Evolutionary conservation across 2,888 invertebrate species (phyloP).

Genomic region (Leucophora obtusa): DNA sequence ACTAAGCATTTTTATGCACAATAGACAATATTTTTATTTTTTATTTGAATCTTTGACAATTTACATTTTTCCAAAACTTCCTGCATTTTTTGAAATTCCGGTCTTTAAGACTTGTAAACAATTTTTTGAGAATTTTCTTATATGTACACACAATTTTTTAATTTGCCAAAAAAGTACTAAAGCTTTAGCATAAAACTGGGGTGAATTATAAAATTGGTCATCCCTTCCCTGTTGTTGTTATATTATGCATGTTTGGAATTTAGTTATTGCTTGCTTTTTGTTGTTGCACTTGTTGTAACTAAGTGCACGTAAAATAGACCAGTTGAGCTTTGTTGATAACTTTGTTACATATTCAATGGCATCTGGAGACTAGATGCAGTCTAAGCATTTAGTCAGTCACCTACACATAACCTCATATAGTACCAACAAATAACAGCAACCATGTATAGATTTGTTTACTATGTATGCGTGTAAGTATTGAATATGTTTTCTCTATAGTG

Average conservation of each 20-base stretch:
- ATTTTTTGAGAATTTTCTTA: no score
- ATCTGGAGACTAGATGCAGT: slow-evolving; percentile 37
- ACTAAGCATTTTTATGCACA: no score
- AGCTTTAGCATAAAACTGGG: no score
- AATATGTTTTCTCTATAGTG: background rate
- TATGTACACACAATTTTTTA: no score
- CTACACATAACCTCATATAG: background rate
- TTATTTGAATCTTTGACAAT: no score
- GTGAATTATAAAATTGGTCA: no score
- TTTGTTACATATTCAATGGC: slow-evolving; percentile 46
- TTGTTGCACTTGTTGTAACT: slow-evolving; percentile 21
- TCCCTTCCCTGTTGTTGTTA: background rate
- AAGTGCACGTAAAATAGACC: slow-evolving; percentile 46
- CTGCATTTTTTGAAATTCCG: no score
- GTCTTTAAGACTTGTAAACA: no score
- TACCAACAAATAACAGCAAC: background rate
- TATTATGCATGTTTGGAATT: background rate
- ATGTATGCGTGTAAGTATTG: background rate
- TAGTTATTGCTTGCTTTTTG: background rate
- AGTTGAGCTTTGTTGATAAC: slow-evolving; percentile 50
- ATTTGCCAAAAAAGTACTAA: no score
- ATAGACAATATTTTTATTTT: no score
- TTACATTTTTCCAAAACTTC: no score
- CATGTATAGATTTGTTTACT: background rate
- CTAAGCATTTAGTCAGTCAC: background rate